Evolutionary conservation across 2,797 vertebrate genomes (phyloP), one percentile per base, ranked within the genome.

Genomic region (Smutsia gigantea): DNA sequence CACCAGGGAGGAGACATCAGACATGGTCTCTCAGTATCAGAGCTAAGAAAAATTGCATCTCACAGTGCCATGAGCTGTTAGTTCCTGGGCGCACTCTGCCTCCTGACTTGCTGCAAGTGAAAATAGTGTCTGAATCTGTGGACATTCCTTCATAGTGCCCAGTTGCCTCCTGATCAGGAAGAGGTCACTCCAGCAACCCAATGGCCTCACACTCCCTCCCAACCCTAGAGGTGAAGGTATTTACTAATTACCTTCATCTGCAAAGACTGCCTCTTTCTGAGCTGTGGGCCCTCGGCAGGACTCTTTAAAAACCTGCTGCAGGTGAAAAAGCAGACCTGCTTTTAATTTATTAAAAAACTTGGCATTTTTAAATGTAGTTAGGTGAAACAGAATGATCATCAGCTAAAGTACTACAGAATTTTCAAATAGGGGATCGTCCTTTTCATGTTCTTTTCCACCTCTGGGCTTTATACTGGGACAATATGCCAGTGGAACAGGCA

Each of bases 341-440:
- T 97, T 97, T 96, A 95, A 97, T 97, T 95, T 96, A 97, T 97
- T 96, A 90, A 97, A 95, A 97, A 93, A 72, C 87, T 97, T 95
- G 94, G 83, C 91, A 85, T 95, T 95, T 92, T 86, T 55, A 97
- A 97, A 97, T 82, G 83, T 95, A 98, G 92, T 97, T 97, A 96
- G 89, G 89, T 51, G 46, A 96, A 97, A 95, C 91, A 94, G 97
- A 98, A 96, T 97, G 94, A 96, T 96, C 94, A 97, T 87, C 89
- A 94, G 89, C 83, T 18, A 59, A 82, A 53, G 75, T 55, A 64
- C 63, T 57, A 13, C 34, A 79, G 89, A 72, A 49, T 96, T 94
- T 95, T 90, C 82, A 39, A 18, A 0, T 5, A 9, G 49, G 85
- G 71, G 86, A 15, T 31, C 2, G 2, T 34, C 8, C 46, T 95